Evolutionary conservation across 2,888 invertebrate species (phyloP).

Genomic region (Osmoderma eremita): DNA sequence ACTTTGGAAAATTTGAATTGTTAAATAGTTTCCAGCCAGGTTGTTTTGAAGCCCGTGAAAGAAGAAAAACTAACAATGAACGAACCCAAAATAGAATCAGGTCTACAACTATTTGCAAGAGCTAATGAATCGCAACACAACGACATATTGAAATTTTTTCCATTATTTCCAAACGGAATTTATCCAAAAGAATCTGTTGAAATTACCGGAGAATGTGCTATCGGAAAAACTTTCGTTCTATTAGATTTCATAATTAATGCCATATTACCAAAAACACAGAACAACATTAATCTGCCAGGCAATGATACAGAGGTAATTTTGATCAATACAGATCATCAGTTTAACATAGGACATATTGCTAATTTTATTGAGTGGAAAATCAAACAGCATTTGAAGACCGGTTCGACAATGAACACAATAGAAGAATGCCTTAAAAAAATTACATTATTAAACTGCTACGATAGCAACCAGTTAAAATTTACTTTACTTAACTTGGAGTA

Average conservation of each 20-base stretch:
- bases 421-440: slow-evolving; percentile 59
- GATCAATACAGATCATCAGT: slow-evolving; percentile 66
- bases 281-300: slow-evolving; percentile 58
- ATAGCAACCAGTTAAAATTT: slow-evolving; percentile 58
- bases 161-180: slow-evolving; percentile 52
- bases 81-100: slow-evolving; percentile 45
- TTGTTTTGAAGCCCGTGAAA: not conserved
- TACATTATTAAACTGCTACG: slow-evolving; percentile 60
- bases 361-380: slow-evolving; percentile 57
- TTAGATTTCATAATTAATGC: slow-evolving; percentile 65
- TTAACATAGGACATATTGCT: slow-evolving; percentile 60
- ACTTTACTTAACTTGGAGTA: slow-evolving; percentile 60
- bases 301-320: slow-evolving; percentile 63
- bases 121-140: slow-evolving; percentile 38
- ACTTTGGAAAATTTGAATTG: no score
- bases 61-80: slow-evolving; percentile 13
- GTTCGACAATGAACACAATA: slow-evolving; percentile 62
- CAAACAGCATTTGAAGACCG: slow-evolving; percentile 40
- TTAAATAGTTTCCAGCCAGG: not conserved
- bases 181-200: slow-evolving; percentile 64
- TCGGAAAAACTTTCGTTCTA: slow-evolving; percentile 65
- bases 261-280: slow-evolving; percentile 61
- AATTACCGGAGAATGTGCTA: slow-evolving; percentile 63
- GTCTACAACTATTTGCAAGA: slow-evolving; percentile 46
- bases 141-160: slow-evolving; percentile 39